Conservation (phyloP, 2,113 vertebrate species). For the Zosterops borbonicus region DNA sequence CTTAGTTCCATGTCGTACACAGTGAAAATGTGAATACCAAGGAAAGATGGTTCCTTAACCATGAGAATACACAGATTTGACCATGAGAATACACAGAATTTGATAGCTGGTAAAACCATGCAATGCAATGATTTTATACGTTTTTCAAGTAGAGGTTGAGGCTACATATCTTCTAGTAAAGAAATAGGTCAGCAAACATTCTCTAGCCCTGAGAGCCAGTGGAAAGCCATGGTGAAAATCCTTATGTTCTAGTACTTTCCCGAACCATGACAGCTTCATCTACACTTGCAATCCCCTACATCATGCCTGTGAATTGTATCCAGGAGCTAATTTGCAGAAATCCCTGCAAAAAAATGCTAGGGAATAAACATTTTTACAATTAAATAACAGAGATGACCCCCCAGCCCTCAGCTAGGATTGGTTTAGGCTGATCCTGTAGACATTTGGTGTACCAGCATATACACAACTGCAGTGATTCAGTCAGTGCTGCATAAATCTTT, state of each 20-base stretch:
- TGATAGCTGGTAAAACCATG: not conserved
- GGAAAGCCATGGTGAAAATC: not conserved
- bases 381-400: not conserved
- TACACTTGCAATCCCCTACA: not conserved
- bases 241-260: not conserved
- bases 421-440: not conserved
- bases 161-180: not conserved
- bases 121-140: rapidly evolving
- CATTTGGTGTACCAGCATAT: not conserved
- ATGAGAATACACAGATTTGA: not conserved
- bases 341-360: not conserved
- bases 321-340: not conserved
- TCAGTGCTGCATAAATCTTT: not conserved
- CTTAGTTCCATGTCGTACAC: not conserved
- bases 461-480: not conserved
- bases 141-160: not conserved
- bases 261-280: not conserved
- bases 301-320: not conserved
- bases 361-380: not conserved
- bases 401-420: not conserved
- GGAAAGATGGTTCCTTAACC: not conserved
- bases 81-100: not conserved
- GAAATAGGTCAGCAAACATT: not conserved
- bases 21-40: not conserved
- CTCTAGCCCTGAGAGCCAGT: not conserved